Percentiles rank a stretch among this genome's conserved stretches.
Evolutionary conservation across 1,140 invertebrate genomes (phyloP).

Genomic region (Phymorhynchus buccinoides): DNA sequence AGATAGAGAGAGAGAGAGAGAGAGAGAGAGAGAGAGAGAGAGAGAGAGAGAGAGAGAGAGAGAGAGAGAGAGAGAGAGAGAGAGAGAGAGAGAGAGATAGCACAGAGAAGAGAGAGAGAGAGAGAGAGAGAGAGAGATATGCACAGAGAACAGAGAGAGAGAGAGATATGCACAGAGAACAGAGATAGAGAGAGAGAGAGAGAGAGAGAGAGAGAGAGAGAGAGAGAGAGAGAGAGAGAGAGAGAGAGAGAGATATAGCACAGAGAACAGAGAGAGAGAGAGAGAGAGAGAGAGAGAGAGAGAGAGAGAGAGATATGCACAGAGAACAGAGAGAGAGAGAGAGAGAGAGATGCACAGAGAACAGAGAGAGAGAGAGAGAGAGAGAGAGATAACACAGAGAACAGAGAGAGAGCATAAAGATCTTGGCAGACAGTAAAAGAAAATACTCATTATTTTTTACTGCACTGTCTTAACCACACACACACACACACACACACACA

Average conservation of each 20-base stretch:
- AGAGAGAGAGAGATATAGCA: too few species aligned
- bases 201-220: neutral
- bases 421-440: too few species aligned
- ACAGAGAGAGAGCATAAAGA: neutral
- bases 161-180: too few species aligned
- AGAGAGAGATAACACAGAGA: conserved; percentile 75
- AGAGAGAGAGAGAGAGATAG: neutral
- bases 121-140: neutral
- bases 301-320: too few species aligned
- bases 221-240: neutral
- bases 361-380: too few species aligned
- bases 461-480: too few species aligned
- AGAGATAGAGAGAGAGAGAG: neutral
- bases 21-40: neutral
- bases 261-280: neutral
- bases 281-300: neutral
- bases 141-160: too few species aligned
- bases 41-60: neutral
- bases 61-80: too few species aligned
- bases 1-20: too few species aligned
- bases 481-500: too few species aligned
- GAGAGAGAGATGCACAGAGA: too few species aligned
- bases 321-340: neutral
- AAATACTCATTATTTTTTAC: too few species aligned
- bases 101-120: neutral